phyloP scores from a whole-genome alignment of 2,797 vertebrate species.

The Phalloptychus januarius region DNA sequence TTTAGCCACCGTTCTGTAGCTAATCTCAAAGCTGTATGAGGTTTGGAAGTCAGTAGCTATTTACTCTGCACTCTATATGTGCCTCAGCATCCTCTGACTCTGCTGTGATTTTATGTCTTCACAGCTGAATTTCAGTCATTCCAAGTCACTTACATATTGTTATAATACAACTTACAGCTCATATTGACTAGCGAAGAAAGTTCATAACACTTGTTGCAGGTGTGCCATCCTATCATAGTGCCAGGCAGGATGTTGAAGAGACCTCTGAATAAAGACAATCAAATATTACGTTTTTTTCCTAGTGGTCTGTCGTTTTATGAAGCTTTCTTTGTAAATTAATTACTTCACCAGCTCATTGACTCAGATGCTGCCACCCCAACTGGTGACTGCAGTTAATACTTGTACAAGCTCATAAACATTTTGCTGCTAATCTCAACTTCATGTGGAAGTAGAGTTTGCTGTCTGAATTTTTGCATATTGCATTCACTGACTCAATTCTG shows the following conservation, averaged over 20 bases:
- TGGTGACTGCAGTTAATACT: neutral
- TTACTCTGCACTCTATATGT: neutral
- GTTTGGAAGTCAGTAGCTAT: neutral
- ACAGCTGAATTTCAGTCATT: neutral
- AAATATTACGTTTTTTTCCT: neutral
- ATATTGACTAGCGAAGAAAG: neutral
- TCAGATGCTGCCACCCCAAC: neutral
- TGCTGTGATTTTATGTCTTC: neutral
- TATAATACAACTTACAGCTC: neutral
- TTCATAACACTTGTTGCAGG: neutral
- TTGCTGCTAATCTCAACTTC: neutral
- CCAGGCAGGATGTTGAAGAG: neutral
- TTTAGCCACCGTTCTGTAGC: neutral
- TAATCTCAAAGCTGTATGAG: neutral
- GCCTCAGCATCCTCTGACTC: neutral
- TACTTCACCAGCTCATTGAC: neutral
- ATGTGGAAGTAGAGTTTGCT: neutral
- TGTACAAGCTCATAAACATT: neutral
- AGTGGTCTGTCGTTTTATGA: neutral
- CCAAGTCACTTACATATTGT: neutral
- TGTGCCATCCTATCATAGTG: neutral
- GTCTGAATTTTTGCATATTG: neutral
- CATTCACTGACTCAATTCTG: neutral
- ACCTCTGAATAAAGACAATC: neutral
- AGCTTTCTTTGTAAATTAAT: neutral